Evolutionary conservation across 1,140 invertebrate species (phyloP), one percentile per base, ranked within the genome.

Genomic region (Brachionus paranguensis): DNA sequence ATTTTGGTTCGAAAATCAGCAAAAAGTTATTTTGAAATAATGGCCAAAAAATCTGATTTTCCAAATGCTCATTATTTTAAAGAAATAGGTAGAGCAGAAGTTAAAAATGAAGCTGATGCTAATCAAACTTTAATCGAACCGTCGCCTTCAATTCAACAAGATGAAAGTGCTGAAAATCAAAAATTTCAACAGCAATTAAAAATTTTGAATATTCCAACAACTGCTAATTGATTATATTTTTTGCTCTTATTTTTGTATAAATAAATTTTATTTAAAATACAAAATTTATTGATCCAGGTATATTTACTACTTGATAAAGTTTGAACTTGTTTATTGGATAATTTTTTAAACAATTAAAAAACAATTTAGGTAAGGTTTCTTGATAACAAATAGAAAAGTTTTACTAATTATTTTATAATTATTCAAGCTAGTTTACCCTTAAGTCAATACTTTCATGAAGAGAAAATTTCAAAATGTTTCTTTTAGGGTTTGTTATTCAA

Each of bases 201-300:
- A 76, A 76, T 76, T 27, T 76, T 76, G 33, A 76, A 76, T 76
- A 50, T 76, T 27, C 72, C 72, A 50, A 76, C 72, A 10, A 50
- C 45, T 76, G 72, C 72, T 12, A 76, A 76, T 27, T 76, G 43
- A 29, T 17, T 70, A 70, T 10, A 45, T 47, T 72, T 74, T 74
- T 24, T 45, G 53, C 53, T 60, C 53, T 60, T 24, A 60, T 60
- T 60, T 60, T 60, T 60, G 53, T 60, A 60, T 20, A 60, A 60
- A 60, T 20, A 60, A 20, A 20, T 60, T 60, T 17, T 20, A 20
- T 24, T 60, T 60, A 20, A 60, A 53, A 53, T 53, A 53, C 14
- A 53, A 53, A 17, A 53, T 60, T 60, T 24, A 47, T 47, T 47
- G 20, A 20, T 60, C 8, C 4, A 55, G 17, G n/a, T 10, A 20